phyloP scores from a whole-genome alignment of 2,113 vertebrate genomes.

The Perccottus glenii region DNA sequence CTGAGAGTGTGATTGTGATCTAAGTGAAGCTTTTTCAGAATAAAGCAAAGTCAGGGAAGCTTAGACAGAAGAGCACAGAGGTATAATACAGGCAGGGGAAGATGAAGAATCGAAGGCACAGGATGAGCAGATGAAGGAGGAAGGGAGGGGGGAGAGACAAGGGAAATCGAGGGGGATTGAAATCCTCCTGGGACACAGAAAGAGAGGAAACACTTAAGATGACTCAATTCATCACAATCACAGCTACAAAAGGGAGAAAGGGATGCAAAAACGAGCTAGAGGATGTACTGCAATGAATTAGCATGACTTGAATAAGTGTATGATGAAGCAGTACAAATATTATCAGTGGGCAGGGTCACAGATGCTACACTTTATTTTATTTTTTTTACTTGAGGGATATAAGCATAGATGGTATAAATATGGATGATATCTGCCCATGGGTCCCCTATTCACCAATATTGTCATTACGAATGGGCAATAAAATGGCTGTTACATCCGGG shows the following conservation, averaged over 20 bases:
- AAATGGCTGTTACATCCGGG: no score
- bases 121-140: constrained; percentile 43
- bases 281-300: constrained; percentile 56
- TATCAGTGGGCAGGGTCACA: neutral
- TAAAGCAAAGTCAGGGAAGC: constrained; percentile 31
- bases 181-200: constrained; percentile 66
- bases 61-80: constrained; percentile 18
- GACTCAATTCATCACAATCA: constrained; percentile 79
- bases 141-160: neutral
- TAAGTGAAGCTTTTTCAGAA: constrained; percentile 51
- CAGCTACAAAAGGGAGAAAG: constrained; percentile 50
- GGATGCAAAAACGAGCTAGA: constrained; percentile 38
- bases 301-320: constrained; percentile 41
- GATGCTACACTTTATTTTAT: constrained; percentile 17
- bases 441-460: no score
- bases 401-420: no score
- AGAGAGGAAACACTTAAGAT: constrained; percentile 76
- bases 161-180: constrained; percentile 52
- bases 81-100: constrained; percentile 18
- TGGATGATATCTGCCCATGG: no score
- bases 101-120: constrained; percentile 46
- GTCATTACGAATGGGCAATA: no score
- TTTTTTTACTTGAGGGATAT: constrained; percentile 14
- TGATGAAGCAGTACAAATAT: constrained; percentile 31
- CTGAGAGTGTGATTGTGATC: constrained; percentile 52